phyloP scores from a whole-genome alignment of 2,797 vertebrate species.

The Otolemur crassicaudatus region DNA sequence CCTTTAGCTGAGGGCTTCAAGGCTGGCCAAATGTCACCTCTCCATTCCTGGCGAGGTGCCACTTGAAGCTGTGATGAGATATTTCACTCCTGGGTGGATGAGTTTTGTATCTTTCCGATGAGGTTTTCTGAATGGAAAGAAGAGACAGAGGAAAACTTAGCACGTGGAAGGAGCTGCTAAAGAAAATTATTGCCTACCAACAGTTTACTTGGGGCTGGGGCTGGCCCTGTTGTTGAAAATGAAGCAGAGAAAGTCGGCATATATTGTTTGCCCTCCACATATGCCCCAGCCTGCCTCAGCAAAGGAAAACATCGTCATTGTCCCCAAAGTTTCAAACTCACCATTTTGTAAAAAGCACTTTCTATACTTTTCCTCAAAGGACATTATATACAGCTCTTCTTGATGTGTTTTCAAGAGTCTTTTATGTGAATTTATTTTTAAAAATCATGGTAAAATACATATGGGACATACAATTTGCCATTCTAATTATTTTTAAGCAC shows the following conservation, averaged over 20 bases:
- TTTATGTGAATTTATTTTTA: background rate
- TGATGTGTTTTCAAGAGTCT: background rate
- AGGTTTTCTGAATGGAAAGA: slow-evolving; percentile 13
- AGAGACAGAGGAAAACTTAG: background rate
- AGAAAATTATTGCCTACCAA: background rate
- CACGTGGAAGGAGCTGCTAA: background rate
- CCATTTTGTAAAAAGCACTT: background rate
- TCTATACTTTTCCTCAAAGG: background rate
- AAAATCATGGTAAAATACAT: background rate
- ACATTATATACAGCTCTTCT: background rate
- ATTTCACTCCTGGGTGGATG: background rate
- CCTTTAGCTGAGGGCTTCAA: background rate
- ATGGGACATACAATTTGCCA: background rate
- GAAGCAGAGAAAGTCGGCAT: background rate
- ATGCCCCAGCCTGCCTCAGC: background rate
- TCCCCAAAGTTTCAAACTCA: background rate
- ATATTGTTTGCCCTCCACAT: background rate
- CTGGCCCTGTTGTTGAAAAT: background rate
- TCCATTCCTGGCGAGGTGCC: background rate
- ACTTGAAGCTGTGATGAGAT: background rate
- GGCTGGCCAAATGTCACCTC: background rate
- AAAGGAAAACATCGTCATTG: background rate
- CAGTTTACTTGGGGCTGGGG: background rate
- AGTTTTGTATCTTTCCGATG: background rate
- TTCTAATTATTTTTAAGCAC: background rate